Evolutionary conservation across 2,888 invertebrate species (phyloP).

Genomic region (Agelastica alni): DNA sequence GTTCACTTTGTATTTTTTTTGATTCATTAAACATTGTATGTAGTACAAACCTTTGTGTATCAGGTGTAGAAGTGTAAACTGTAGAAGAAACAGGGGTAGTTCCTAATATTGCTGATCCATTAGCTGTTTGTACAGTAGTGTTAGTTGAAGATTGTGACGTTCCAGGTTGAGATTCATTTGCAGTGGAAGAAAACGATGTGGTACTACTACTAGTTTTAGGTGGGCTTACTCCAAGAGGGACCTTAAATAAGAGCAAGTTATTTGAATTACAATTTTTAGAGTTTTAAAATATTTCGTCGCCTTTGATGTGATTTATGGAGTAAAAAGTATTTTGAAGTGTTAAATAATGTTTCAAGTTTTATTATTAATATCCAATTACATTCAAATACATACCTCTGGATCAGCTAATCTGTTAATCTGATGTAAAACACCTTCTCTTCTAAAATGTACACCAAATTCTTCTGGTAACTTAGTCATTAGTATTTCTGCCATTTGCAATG

Average conservation of each 20-base stretch:
- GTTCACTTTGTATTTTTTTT: no score
- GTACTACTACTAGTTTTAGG: conserved; percentile 61
- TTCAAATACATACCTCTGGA: conserved; percentile 63
- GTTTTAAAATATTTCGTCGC: not conserved
- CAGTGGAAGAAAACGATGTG: conserved; percentile 59
- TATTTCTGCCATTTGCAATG: conserved; percentile 95
- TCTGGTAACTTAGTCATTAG: conserved; percentile 95
- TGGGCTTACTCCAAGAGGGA: conserved; percentile 62
- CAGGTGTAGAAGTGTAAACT: conserved; percentile 60
- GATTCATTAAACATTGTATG: no score
- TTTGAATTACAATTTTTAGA: not conserved
- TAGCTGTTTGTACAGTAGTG: conserved; percentile 45
- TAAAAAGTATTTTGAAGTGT: no score
- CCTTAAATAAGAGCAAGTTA: conserved; percentile 40
- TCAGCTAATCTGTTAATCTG: conserved; percentile 75
- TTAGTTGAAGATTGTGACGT: conserved; percentile 54
- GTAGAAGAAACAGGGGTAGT: conserved; percentile 47
- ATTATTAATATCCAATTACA: no score
- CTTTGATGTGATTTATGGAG: no score
- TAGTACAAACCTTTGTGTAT: conserved; percentile 49
- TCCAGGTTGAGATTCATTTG: conserved; percentile 57
- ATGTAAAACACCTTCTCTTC: conserved; percentile 96
- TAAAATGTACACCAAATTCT: conserved; percentile 93
- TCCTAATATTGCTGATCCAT: conserved; percentile 48
- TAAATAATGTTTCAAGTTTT: no score